Conservation (phyloP, 53 echinoderm and acorn worm species). For the Temnopleurus reevesii region DNA sequence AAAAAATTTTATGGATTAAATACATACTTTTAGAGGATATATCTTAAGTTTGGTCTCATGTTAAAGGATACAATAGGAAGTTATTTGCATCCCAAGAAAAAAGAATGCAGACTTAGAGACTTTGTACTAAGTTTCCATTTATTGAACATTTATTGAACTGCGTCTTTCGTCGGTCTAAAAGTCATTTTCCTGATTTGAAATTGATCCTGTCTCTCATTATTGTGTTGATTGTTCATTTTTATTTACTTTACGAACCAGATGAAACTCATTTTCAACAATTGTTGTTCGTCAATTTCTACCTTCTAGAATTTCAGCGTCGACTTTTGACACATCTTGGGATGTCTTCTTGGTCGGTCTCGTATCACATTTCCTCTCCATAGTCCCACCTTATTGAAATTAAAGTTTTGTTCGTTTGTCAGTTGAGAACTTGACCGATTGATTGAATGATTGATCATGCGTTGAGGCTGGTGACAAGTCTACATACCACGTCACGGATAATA, state of each 20-base stretch:
- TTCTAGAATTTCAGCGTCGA: constrained; percentile 16
- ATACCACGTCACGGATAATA: constrained; percentile 42
- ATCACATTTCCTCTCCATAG: neutral
- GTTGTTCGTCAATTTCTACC: neutral
- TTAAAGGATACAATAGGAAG: too few relatives aligned
- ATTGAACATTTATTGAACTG: too few relatives aligned
- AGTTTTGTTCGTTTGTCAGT: constrained; percentile 1
- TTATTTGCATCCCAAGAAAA: too few relatives aligned
- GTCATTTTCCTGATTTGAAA: neutral
- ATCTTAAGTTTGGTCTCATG: neutral
- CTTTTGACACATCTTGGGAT: neutral
- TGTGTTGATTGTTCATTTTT: neutral
- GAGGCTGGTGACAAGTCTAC: constrained; percentile 9
- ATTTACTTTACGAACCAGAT: neutral
- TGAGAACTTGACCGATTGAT: constrained; percentile 37
- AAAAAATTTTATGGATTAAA: neutral
- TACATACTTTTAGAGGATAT: neutral
- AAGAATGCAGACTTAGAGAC: too few relatives aligned
- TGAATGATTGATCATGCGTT: constrained; percentile 20
- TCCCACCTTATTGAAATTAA: neutral
- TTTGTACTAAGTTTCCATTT: too few relatives aligned
- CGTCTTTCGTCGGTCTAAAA: too few relatives aligned
- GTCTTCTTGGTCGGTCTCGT: neutral
- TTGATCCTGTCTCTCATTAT: neutral
- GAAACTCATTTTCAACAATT: neutral